A percentile compares a stretch with the other conserved stretches of the same genome.
phyloP scores from a whole-genome alignment of 37 sponge, comb jelly and placozoan species.

The Spongilla lacustris region DNA sequence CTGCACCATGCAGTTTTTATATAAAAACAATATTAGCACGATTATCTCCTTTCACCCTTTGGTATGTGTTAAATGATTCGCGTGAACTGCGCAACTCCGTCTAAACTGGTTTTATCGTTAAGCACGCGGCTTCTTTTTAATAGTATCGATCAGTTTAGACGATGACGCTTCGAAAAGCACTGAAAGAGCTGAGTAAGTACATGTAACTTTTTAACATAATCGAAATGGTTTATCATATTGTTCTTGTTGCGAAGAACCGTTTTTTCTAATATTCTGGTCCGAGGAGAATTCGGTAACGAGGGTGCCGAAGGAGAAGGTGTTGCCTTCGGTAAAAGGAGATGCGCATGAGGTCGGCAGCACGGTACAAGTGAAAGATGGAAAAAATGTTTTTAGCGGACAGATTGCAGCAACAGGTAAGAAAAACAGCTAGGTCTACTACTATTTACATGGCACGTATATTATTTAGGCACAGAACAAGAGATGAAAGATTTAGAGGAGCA shows the following conservation, averaged over 20 bases:
- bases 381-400: too few relatives aligned
- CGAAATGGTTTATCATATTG: background rate
- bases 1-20: background rate
- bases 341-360: background rate
- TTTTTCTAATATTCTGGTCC: background rate
- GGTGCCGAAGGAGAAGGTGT: background rate
- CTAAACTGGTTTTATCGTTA: background rate
- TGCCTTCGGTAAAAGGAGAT: background rate
- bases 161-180: background rate
- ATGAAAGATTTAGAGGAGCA: too few relatives aligned
- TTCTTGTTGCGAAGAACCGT: background rate
- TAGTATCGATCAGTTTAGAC: background rate
- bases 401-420: too few relatives aligned
- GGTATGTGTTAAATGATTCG: background rate
- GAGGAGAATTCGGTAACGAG: background rate
- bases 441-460: too few relatives aligned
- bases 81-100: background rate
- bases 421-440: too few relatives aligned
- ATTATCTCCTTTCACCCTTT: background rate
- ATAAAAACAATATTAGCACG: background rate
- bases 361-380: too few relatives aligned
- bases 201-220: background rate
- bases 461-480: too few relatives aligned
- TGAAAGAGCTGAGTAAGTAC: background rate
- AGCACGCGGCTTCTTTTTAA: background rate